Evolutionary conservation across 2,888 invertebrate genomes (phyloP).

Genomic region (Drosophila mimetica): DNA sequence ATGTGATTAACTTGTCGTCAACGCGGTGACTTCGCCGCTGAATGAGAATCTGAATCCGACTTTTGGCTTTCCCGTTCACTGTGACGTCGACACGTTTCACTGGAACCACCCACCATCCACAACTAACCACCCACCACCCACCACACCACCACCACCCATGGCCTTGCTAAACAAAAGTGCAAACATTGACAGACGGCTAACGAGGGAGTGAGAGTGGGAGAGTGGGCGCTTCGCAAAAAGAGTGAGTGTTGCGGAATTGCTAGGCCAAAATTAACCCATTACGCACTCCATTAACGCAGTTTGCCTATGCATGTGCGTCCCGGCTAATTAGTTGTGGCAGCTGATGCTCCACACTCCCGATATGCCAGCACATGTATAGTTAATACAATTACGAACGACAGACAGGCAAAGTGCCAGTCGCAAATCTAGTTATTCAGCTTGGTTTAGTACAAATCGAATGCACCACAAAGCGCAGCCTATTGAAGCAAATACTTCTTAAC

Average conservation of each 20-base stretch:
- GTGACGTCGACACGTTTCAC: slow-evolving; percentile 45
- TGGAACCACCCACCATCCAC: slow-evolving; percentile 49
- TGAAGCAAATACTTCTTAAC: not conserved
- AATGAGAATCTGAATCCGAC: slow-evolving; percentile 14
- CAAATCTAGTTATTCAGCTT: slow-evolving; percentile 71
- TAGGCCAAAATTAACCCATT: slow-evolving; percentile 71
- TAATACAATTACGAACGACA: slow-evolving; percentile 43
- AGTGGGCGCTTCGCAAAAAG: slow-evolving; percentile 1
- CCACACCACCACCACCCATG: slow-evolving; percentile 3
- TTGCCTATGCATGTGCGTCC: slow-evolving; percentile 64
- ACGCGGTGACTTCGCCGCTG: slow-evolving; percentile 22
- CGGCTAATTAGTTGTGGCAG: slow-evolving; percentile 75
- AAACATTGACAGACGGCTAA: slow-evolving; percentile 41
- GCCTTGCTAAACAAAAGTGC: slow-evolving; percentile 40
- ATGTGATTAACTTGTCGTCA: slow-evolving; percentile 82
- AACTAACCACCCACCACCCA: slow-evolving; percentile 3
- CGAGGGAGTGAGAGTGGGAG: not conserved
- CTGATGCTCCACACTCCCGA: slow-evolving; percentile 53
- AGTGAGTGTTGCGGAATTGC: slow-evolving; percentile 9
- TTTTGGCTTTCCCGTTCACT: slow-evolving; percentile 14
- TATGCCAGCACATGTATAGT: slow-evolving; percentile 16
- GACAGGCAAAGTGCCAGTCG: slow-evolving; percentile 32
- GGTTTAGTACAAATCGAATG: slow-evolving; percentile 58
- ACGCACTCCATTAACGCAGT: slow-evolving; percentile 76
- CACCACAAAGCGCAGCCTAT: not conserved